Evolutionary conservation across 2,888 invertebrate species (phyloP).

Genomic region (Tortrix viridana): DNA sequence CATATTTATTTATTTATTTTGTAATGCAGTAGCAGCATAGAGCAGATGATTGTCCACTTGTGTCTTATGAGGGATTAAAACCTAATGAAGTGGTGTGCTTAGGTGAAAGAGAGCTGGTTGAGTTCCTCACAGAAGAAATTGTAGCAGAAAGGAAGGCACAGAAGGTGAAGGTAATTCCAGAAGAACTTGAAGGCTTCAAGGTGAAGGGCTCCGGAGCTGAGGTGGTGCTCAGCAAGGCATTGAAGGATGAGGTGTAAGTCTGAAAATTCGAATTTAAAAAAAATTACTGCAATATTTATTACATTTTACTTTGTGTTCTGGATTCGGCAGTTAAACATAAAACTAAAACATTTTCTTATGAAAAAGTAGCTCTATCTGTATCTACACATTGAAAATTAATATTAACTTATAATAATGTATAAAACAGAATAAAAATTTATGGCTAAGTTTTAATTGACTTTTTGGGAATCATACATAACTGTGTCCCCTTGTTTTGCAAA

Average conservation of each 20-base stretch:
- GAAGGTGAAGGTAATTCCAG: slow-evolving; percentile 89
- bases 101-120: slow-evolving; percentile 94
- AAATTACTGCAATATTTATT: background rate
- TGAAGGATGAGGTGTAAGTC: slow-evolving; percentile 88
- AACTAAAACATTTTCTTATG: no score
- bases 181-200: slow-evolving; percentile 91
- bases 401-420: no score
- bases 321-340: no score
- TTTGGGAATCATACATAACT: no score
- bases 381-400: no score
- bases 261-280: background rate
- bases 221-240: slow-evolving; percentile 90
- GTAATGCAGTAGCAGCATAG: no score
- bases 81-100: slow-evolving; percentile 34
- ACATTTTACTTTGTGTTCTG: no score
- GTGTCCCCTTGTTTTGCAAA: no score
- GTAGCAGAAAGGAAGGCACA: slow-evolving; percentile 94
- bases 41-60: background rate
- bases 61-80: background rate
- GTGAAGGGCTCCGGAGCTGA: slow-evolving; percentile 92
- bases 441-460: no score
- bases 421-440: no score
- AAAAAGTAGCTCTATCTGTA: no score
- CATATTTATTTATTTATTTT: no score
- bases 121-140: slow-evolving; percentile 97